Evolutionary conservation across 2,888 invertebrate genomes (phyloP), one percentile per base, ranked within the genome.

Genomic region (Agrotis exclamationis): DNA sequence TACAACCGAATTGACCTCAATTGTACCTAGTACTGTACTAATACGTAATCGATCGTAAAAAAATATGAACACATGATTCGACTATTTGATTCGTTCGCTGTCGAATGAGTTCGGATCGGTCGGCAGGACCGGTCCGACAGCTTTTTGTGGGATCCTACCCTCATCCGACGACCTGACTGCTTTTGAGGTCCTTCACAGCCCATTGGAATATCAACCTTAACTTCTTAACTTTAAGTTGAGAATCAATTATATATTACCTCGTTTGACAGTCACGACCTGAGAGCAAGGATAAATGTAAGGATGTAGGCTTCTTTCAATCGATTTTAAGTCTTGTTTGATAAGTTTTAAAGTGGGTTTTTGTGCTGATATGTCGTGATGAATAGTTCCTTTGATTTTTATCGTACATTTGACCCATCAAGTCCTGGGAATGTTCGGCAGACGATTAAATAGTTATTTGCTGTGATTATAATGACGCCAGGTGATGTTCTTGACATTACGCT

Each of bases 111-210:
- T 83, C 81, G 87, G 87, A 89, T 90, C 89, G 90, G 90, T 89
- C 85, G 80, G 86, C 58, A 70, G 80, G 91, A 95, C 95, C 95
- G 95, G 96, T 96, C 87, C 57, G 86, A 91, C 94, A 44, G 86
- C 94, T 95, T 95, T 95, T 95, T 95, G 93, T 93, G 80, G 90
- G 91, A 93, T 92, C 92, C 94, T 93, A 94, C 95, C 95, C 95
- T 93, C 93, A 89, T 88, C 87, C 87, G 85, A 80, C 90, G 89
- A 91, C 91, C 92, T 89, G 88, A 83, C 90, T 88, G 82, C 87
- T 85, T 86, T 79, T 83, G 76, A 86, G 82, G 79, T 84, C 84
- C 74, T 60, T 47, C 33, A 57, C 9, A 22, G 9, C n/a, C 53
- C 24, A 81, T 56, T 63, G 18, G 5, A 86, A 85, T 76, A 66